These are phyloP conservation scores for Platichthys stellatus DNA, from an alignment of 2,113 vertebrate genomes.

Conservation along the genomic window DNA sequence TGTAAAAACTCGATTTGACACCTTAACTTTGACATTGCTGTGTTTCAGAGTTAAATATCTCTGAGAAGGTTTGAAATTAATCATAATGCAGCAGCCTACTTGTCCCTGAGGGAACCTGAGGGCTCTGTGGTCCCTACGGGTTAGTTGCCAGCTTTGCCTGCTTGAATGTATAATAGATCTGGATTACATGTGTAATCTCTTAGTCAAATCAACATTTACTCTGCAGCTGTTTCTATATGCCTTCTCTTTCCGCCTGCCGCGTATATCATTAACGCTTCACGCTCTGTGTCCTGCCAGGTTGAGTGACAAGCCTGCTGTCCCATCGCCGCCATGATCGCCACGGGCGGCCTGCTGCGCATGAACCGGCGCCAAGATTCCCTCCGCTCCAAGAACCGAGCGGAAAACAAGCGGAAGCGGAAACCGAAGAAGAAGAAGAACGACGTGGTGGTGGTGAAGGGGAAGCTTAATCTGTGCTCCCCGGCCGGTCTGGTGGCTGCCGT, in stretches of 20 bases:
- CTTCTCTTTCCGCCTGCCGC: background rate
- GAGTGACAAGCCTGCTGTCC: constrained; percentile 74
- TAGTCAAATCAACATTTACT: constrained; percentile 14
- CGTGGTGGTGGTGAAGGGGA: constrained; percentile 97
- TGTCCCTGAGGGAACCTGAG: background rate
- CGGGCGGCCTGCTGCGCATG: constrained; percentile 97
- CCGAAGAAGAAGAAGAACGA: constrained; percentile 95
- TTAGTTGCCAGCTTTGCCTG: background rate
- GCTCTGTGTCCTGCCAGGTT: constrained; percentile 66
- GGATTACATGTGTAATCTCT: constrained; percentile 53
- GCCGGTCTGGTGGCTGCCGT: constrained; percentile 91
- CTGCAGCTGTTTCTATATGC: background rate
- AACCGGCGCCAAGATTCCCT: constrained; percentile 96
- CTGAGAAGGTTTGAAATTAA: background rate
- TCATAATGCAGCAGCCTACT: background rate
- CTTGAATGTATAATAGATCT: constrained; percentile 26
- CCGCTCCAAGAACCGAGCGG: constrained; percentile 87
- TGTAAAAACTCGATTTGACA: background rate
- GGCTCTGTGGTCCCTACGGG: background rate
- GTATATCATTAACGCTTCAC: background rate
- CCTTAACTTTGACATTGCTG: background rate
- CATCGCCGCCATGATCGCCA: constrained; percentile 92
- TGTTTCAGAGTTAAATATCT: background rate
- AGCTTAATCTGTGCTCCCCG: constrained; percentile 93
- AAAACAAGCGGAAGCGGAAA: constrained; percentile 91